Evolutionary conservation across 1,140 invertebrate genomes (phyloP), one percentile per base, ranked within the genome.

Genomic region (Latrodectus geometricus): DNA sequence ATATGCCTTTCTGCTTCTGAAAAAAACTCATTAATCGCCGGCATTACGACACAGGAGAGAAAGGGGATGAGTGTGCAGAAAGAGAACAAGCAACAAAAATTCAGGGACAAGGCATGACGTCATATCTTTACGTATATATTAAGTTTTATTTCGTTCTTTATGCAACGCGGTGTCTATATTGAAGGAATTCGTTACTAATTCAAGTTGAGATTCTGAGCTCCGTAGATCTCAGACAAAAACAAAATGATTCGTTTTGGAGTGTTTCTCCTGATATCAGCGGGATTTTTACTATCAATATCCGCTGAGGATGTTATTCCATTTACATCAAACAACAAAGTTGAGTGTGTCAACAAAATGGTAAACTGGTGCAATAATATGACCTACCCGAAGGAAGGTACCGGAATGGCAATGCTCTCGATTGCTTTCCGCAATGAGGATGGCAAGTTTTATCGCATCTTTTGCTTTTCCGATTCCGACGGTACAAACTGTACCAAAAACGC

Each of bases 101-200:
- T 84, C 82, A 84, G 35, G 72, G 82, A 14, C 82, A 84, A 21
- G 56, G 20, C n/a, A 8, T 84, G 54, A 84, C 82, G 82, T 84
- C 48, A 84, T 7, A 21, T n/a, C 14, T 12, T 61, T 76, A 20
- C 21, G 52, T 56, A 76, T 56, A 76, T 61, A 61, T 48, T 61
- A 48, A 49, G n/a, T 20, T 54, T 61, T 52, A 15, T 76, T 4
- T 50, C 74, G 49, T 65, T 65, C 61, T 65, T 15, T 14, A 65
- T 65, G n/a, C 12, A 65, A n/a, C 12, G 61, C n/a, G n/a, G 61
- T 4, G 12, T 65, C n/a, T 2, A 15, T n/a, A 65, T n/a, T n/a
- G 12, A n/a, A 65, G 61, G n/a, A n/a, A 65, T 65, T 65, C 61
- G n/a, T 65, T 65, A 20, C 21, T 61, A 61, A 61, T 61, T 61